These are phyloP conservation scores for Hypsibius dujardini DNA, from an alignment of 1,140 invertebrate genomes.

Conservation along the genomic window DNA sequence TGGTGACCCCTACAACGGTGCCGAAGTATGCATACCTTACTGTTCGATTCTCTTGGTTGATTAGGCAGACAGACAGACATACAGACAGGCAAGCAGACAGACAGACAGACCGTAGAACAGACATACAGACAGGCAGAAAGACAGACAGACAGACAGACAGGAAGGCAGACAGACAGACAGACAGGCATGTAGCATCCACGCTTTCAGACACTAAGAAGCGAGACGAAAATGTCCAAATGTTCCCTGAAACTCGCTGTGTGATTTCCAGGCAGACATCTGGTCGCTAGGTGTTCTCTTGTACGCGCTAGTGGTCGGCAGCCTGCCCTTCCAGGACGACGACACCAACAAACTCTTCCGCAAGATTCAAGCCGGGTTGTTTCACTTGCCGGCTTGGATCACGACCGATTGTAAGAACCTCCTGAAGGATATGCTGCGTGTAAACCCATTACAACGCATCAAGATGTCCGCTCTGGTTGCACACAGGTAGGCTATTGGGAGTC, in stretches of 20 bases:
- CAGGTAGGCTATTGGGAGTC: no score
- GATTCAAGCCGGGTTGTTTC: constrained; percentile 52
- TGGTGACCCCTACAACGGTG: constrained; percentile 39
- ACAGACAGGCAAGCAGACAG: no score
- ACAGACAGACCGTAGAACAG: no score
- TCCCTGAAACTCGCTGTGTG: no score
- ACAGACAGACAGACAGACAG: no score
- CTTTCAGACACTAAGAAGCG: no score
- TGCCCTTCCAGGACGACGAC: constrained; percentile 61
- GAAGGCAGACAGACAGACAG: no score
- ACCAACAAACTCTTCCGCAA: constrained; percentile 30
- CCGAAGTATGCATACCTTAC: constrained; percentile 30
- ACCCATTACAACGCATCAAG: constrained; percentile 53
- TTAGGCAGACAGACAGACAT: no score
- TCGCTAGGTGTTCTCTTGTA: constrained; percentile 59
- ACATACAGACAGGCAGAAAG: no score
- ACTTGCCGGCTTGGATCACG: constrained; percentile 51
- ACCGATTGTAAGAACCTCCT: constrained; percentile 46
- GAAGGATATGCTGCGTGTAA: constrained; percentile 50
- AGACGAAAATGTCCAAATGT: no score
- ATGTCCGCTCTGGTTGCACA: constrained; percentile 51
- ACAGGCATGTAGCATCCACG: no score
- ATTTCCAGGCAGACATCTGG: constrained; percentile 51
- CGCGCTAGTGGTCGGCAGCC: constrained; percentile 51
- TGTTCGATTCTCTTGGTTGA: no score